Evolutionary conservation across 2,888 invertebrate species (phyloP), one percentile per base, ranked within the genome.

Genomic region (Lutraria lutraria): DNA sequence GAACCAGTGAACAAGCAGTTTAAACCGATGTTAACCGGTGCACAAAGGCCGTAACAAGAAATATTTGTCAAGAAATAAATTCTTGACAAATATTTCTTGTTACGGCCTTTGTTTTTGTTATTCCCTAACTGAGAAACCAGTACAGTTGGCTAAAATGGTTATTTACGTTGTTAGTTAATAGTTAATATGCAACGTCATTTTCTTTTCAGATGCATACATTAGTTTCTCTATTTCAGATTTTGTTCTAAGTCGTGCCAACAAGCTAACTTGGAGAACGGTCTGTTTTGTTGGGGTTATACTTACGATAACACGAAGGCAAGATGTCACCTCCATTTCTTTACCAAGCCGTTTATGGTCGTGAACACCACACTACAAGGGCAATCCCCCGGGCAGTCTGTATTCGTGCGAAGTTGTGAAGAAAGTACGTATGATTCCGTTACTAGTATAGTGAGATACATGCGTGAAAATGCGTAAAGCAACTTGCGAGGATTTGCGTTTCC

Each of bases 211-310:
- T 56, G 19, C 34, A 29, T 16, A 76, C 16, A 13, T 16, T 54
- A 12, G 16, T 76, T 53, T 8, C 53, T 34, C 15, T 54, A 52
- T 87, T 91, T 19, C 90, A 92, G 92, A 10, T 90, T 88, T 79
- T 92, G 92, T 54, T 53, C 80, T 16, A 16, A 15, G 10, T 83
- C 90, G 0, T 92, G 92, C 76, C 68, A 83, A 3, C 86, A 90
- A 21, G 82, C 82, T 10, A 88, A 88, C 60, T 81, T 90, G 0
- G 72, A 85, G 10, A 87, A 88, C 31, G 92, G 92, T 2, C 19
- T 89, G 25, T 86, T 84, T 80, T 92, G 92, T 34, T 92, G 92
- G 92, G 86, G 88, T 4, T 91, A 87, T 81, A 84, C 83, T 12
- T 90, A 34, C 76, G 43, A 43, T 43, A 82, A 25, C 29, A 63